These are phyloP conservation scores for Paedocypris micromegethes DNA, from an alignment of 2,797 vertebrate genomes.

Conservation along the genomic window DNA sequence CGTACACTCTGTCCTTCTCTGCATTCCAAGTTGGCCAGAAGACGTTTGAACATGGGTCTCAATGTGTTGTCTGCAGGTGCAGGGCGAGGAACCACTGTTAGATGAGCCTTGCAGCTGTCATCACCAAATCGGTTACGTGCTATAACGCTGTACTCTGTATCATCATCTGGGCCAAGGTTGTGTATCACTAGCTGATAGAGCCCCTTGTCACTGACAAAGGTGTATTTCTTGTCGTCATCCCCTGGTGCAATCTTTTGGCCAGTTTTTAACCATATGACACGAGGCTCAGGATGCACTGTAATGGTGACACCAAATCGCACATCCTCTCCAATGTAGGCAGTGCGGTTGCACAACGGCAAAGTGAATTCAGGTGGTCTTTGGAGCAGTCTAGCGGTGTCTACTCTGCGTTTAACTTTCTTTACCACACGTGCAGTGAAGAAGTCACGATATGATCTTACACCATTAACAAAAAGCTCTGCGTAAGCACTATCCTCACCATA, in stretches of 20 bases:
- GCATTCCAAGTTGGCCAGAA: constrained; percentile 92
- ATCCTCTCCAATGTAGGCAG: constrained; percentile 86
- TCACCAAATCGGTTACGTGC: constrained; percentile 93
- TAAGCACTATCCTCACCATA: constrained; percentile 96
- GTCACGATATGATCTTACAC: constrained; percentile 83
- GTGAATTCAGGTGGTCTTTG: constrained; percentile 98
- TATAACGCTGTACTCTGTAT: constrained; percentile 89
- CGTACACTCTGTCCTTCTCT: constrained; percentile 87
- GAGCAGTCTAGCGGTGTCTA: constrained; percentile 88
- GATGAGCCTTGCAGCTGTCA: constrained; percentile 94
- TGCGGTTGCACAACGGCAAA: constrained; percentile 86
- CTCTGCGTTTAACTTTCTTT: constrained; percentile 88
- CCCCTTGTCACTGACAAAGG: constrained; percentile 90
- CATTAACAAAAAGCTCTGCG: constrained; percentile 85
- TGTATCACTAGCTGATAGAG: constrained; percentile 90
- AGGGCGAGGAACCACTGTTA: constrained; percentile 85
- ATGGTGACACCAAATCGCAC: constrained; percentile 92
- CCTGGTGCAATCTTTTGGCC: constrained; percentile 93
- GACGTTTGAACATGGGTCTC: constrained; percentile 97
- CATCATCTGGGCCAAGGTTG: constrained; percentile 79
- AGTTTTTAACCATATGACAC: constrained; percentile 91
- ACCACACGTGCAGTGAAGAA: constrained; percentile 85
- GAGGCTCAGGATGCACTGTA: constrained; percentile 96
- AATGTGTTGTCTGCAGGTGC: constrained; percentile 87
- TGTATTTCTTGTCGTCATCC: constrained; percentile 90